These are phyloP conservation scores for Caenorhabditis zanzibari DNA, from an alignment of 2,888 invertebrate species.

Conservation along the genomic window DNA sequence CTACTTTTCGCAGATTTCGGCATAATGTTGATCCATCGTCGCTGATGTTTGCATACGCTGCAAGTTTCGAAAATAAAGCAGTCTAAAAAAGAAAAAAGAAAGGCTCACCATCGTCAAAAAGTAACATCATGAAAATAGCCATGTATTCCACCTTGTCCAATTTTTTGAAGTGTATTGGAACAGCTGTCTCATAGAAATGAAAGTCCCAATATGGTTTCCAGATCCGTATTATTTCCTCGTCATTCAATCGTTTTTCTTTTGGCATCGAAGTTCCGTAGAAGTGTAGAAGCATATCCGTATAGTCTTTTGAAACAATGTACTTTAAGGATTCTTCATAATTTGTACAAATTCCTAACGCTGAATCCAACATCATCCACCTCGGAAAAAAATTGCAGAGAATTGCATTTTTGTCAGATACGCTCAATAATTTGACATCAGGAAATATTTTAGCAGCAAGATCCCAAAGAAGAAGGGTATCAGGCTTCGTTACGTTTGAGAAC, in stretches of 20 bases:
- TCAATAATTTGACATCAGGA: conserved; percentile 28
- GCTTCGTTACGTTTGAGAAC: conserved; percentile 8
- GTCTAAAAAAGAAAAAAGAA: not conserved
- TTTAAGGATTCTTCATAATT: conserved; percentile 38
- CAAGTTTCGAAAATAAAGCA: not conserved
- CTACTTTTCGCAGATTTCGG: conserved; percentile 28
- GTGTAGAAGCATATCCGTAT: conserved; percentile 24
- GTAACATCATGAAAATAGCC: conserved; percentile 16
- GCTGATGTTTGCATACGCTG: conserved; percentile 43
- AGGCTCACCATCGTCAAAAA: conserved; percentile 19
- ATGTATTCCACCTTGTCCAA: conserved; percentile 28
- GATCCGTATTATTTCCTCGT: conserved; percentile 6
- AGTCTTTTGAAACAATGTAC: conserved; percentile 26
- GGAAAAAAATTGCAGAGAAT: conserved; percentile 45
- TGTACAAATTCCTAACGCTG: conserved; percentile 36
- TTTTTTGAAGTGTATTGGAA: conserved; percentile 28
- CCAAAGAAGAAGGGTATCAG: conserved; percentile 28
- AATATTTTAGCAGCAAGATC: conserved; percentile 32
- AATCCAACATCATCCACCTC: conserved; percentile 50
- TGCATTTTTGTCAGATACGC: conserved; percentile 22
- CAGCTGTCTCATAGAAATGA: conserved; percentile 26
- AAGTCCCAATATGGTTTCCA: conserved; percentile 34
- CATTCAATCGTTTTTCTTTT: conserved; percentile 13
- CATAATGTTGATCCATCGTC: conserved; percentile 31
- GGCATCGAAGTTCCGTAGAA: conserved; percentile 28